A percentile compares a stretch with the other conserved stretches of the same genome.
phyloP scores from a whole-genome alignment of 2,888 invertebrate species.

The Dorcus parallelipipedus region DNA sequence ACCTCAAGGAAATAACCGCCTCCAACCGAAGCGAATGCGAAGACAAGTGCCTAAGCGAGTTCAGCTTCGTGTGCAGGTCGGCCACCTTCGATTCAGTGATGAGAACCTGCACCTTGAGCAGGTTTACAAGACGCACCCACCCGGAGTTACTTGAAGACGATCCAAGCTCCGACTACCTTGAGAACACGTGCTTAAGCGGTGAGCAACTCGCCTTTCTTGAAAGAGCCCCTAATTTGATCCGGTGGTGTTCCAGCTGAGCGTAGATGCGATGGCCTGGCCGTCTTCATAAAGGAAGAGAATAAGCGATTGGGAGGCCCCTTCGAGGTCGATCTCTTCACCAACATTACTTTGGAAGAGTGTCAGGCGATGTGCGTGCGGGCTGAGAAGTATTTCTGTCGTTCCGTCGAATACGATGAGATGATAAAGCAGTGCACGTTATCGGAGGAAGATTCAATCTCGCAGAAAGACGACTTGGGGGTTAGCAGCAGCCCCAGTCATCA shows the following conservation, averaged over 20 bases:
- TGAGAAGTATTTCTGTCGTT: conserved; percentile 86
- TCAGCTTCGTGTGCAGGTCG: conserved; percentile 84
- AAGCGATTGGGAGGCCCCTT: conserved; percentile 84
- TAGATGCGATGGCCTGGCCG: conserved; percentile 80
- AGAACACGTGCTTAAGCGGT: conserved; percentile 89
- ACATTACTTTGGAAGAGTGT: conserved; percentile 83
- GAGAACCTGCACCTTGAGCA: conserved; percentile 75
- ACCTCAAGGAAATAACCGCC: conserved; percentile 81
- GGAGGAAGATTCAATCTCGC: conserved; percentile 87
- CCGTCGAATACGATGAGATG: conserved; percentile 85
- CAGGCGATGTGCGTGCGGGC: conserved; percentile 83
- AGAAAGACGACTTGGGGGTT: conserved; percentile 82
- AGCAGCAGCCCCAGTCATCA: conserved; percentile 83
- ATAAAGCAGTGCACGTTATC: conserved; percentile 84
- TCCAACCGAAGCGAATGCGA: conserved; percentile 86
- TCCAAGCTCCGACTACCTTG: conserved; percentile 83
- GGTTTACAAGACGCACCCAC: conserved; percentile 81
- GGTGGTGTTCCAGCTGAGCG: conserved; percentile 52
- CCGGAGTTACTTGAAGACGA: conserved; percentile 82
- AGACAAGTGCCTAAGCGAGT: conserved; percentile 85
- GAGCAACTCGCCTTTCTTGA: conserved; percentile 27
- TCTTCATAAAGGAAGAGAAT: conserved; percentile 87
- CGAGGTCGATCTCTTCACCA: conserved; percentile 82
- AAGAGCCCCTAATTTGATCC: not conserved
- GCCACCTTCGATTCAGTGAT: conserved; percentile 77